Conservation (phyloP, 2,113 vertebrate species). For the Ophiodon elongatus region DNA sequence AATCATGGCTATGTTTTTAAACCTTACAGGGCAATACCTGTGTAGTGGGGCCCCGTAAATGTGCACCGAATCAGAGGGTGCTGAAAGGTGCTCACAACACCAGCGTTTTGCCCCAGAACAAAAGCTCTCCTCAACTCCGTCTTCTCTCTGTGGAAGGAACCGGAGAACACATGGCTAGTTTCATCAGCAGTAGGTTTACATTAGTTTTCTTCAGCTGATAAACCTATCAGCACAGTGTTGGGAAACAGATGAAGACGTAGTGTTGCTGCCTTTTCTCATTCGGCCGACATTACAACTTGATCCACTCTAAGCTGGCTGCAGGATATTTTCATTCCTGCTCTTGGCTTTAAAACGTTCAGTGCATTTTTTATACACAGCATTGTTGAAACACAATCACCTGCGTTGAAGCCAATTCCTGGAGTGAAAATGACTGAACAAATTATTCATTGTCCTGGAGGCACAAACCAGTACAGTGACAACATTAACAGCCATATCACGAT, state of each 20-base stretch:
- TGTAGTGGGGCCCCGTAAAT: conserved; percentile 53
- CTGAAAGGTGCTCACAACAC: conserved; percentile 78
- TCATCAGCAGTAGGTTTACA: conserved; percentile 69
- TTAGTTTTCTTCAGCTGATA: conserved; percentile 72
- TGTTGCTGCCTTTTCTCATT: conserved; percentile 59
- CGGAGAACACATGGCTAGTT: conserved; percentile 60
- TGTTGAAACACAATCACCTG: conserved; percentile 74
- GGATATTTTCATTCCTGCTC: conserved; percentile 63
- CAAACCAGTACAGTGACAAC: conserved; percentile 54
- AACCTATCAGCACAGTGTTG: conserved; percentile 70
- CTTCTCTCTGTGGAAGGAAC: conserved; percentile 26
- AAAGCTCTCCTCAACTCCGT: conserved; percentile 5
- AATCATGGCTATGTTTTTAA: conserved; percentile 60
- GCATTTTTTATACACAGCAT: conserved; percentile 41
- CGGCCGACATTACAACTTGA: conserved; percentile 41
- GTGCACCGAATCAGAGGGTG: conserved; percentile 73
- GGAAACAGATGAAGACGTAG: conserved; percentile 54
- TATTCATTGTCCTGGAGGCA: conserved; percentile 68
- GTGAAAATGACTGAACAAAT: conserved; percentile 62
- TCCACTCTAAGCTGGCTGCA: conserved; percentile 48
- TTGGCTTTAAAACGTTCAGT: conserved; percentile 37
- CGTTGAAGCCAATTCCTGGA: conserved; percentile 54
- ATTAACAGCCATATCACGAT: conserved; percentile 66
- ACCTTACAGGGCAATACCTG: conserved; percentile 53
- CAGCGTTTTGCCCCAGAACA: conserved; percentile 40